Base-by-base conservation (phyloP, 2,888 invertebrate species). In the Epicampocera succincta region DNA sequence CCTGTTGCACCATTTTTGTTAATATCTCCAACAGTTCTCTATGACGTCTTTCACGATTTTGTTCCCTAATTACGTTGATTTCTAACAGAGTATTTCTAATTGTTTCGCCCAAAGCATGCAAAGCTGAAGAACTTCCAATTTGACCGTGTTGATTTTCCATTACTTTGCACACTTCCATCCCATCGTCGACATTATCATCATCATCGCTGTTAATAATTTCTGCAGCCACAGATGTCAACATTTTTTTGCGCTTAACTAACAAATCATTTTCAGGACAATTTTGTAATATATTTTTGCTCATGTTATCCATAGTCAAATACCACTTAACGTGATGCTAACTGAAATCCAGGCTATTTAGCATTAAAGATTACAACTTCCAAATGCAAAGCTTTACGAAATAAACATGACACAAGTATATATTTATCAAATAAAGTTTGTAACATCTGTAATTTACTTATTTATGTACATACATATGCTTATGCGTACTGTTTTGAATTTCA, bases 61-160 rank as follows among this genome's bases (percentile, higher is more conserved):
- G 72, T 56, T 86, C 86, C n/a, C 84, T 80, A 2, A 83, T 80
- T 50, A 83, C 83, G 58, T 83, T 80, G 13, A 86, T 85, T 69
- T 86, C 85, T n/a, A 86, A 38, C 40, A 86, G 58, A 6, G 85
- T 85, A 12, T 52, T 65, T 19, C 83, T 76, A 60, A 86, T 84
- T 2, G 85, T 84, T n/a, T 80, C 76, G 9, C 83, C 81, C 12
- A 85, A 56, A 3, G 42, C n/a, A 11, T 21, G 21, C 25, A 83
- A 65, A 3, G 63, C 60, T 13, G 19, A 52, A 11, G 71, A 65
- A n/a, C 50, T 68, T 15, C 21, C n/a, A 12, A 25, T 33, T 48
- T 63, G 17, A 11, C 29, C 13, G 13, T 46, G 42, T 13, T 61
- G 33, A 9, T 48, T 60, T 46, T 81, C 74, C 29, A 84, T 33